These are phyloP conservation scores for Cyclina sinensis DNA, from an alignment of 1,140 invertebrate species.

Conservation along the genomic window DNA sequence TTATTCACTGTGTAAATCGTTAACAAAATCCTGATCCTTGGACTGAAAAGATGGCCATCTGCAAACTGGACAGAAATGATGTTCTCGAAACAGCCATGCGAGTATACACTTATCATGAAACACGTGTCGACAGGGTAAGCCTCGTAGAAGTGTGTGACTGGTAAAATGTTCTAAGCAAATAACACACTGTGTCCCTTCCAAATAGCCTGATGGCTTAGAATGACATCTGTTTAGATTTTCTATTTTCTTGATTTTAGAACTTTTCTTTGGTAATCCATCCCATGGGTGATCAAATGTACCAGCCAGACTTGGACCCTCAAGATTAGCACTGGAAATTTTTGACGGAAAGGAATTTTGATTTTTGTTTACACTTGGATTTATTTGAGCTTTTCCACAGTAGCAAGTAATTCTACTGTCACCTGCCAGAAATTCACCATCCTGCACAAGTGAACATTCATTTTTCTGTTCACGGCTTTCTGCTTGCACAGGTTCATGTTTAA, in stretches of 20 bases:
- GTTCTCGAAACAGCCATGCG: slow-evolving; percentile 87
- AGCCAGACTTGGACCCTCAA: not conserved
- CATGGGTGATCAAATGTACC: slow-evolving; percentile 32
- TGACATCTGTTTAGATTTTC: slow-evolving; percentile 19
- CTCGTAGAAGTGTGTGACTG: slow-evolving; percentile 85
- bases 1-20: slow-evolving; percentile 43
- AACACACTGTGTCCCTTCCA: slow-evolving; percentile 86
- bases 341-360: not conserved
- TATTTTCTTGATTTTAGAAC: not conserved
- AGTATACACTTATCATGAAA: slow-evolving; percentile 88
- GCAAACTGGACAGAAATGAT: slow-evolving; percentile 89
- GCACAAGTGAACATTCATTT: not conserved
- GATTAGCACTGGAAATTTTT: not conserved
- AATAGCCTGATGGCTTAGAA: slow-evolving; percentile 70
- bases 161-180: slow-evolving; percentile 88
- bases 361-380: not conserved
- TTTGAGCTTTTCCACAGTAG: not conserved
- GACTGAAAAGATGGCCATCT: slow-evolving; percentile 88
- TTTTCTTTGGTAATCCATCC: slow-evolving; percentile 30
- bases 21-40: slow-evolving; percentile 67
- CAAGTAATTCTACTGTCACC: not conserved
- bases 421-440: not conserved
- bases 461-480: not conserved
- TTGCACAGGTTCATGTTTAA: slow-evolving; percentile 4
- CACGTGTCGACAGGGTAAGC: slow-evolving; percentile 88